Base-by-base conservation (phyloP, 2,113 vertebrate genomes). In the Bungarus multicinctus region DNA sequence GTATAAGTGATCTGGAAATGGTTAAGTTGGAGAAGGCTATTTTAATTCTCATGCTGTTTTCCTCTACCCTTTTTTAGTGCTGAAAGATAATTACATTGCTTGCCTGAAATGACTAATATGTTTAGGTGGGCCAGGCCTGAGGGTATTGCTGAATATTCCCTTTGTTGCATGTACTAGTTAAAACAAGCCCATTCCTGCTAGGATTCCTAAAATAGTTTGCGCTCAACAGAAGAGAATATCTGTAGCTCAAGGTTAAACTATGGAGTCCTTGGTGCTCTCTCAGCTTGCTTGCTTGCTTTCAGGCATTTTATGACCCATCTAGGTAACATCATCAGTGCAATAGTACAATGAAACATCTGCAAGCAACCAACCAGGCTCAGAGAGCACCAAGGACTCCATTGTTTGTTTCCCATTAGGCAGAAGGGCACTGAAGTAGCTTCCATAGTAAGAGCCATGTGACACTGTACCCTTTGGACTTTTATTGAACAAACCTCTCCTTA, bases 151-250 rank as follows among this genome's bases (percentile, higher is more conserved):
- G 43, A 58, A 52, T 86, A 34, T 52, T 90, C 22, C 45, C 16
- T 18, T 52, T n/a, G 18, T 9, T 30, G 22, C 4, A 18, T 2
- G 6, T 14, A 86, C 88, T 86, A 52, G 81, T 85, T 90, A 90
- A 52, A 93, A 86, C 92, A 86, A 93, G 92, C 92, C 23, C 39
- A 86, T 60, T 90, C 92, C 81, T 87, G 89, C 11, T 87, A 43
- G 45, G 74, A 10, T 14, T 85, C n/a, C 86, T 27, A 43, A 45
- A 85, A 47, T 47, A 18, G 25, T 74, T 92, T 69, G 64, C 64
- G 85, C 20, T 14, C 5, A 69, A 18, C 34, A 34, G 64, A 60
- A 60, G 57, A 34, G 4, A 69, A 69, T 69, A 69, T 34, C 30
- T 69, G 64, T 69, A 69, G 64, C 64, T 69, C 12, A 16, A 69